These are phyloP conservation scores for Clitarchus hookeri DNA, from an alignment of 2,888 invertebrate genomes.

Conservation along the genomic window DNA sequence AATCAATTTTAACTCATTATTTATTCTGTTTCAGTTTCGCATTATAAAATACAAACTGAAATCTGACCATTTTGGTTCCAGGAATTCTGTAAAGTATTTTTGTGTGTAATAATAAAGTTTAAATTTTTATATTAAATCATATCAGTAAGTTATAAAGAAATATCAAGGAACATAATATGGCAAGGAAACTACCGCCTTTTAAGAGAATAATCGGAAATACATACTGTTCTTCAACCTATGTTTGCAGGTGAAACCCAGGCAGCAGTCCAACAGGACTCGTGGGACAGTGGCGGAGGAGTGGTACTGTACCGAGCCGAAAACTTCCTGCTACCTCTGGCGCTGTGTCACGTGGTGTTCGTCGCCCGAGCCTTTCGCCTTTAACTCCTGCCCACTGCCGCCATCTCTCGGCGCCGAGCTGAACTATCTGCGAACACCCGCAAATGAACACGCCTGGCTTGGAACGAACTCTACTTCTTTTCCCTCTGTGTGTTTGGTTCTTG, in stretches of 20 bases:
- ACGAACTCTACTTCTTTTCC: not conserved
- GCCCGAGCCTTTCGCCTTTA: not conserved
- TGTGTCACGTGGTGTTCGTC: not conserved
- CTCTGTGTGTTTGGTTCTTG: not conserved
- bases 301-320: not conserved
- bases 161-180: too few relatives aligned
- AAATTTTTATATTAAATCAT: too few relatives aligned
- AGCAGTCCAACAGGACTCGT: constrained; percentile 66
- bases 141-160: too few relatives aligned
- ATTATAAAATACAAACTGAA: too few relatives aligned
- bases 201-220: too few relatives aligned
- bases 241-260: constrained; percentile 64
- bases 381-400: not conserved
- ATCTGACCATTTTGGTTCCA: too few relatives aligned
- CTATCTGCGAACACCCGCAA: not conserved
- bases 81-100: too few relatives aligned
- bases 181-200: too few relatives aligned
- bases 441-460: not conserved
- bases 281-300: constrained; percentile 58
- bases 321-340: not conserved
- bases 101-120: too few relatives aligned
- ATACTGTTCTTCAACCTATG: not conserved
- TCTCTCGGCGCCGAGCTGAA: not conserved
- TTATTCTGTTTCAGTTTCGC: too few relatives aligned
- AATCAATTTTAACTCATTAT: too few relatives aligned